These are phyloP conservation scores for Diaperis boleti DNA, from an alignment of 2,888 invertebrate species.

Conservation along the genomic window DNA sequence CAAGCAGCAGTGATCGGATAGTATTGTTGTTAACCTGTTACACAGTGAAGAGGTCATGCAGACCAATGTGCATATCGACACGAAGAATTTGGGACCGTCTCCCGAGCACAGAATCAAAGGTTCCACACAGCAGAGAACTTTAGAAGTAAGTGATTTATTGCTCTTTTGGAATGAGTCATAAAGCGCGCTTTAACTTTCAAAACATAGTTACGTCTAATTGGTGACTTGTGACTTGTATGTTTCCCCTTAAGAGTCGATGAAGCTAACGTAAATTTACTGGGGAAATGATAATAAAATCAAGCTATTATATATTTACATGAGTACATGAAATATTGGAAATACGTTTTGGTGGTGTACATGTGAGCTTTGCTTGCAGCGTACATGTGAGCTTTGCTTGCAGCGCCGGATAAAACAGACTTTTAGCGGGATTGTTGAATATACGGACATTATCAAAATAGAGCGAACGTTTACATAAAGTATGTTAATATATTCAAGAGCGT, in stretches of 20 bases:
- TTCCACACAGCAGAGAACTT: slow-evolving; percentile 65
- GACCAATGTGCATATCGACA: slow-evolving; percentile 82
- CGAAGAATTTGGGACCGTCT: slow-evolving; percentile 74
- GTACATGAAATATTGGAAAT: background rate
- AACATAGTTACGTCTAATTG: too few species aligned
- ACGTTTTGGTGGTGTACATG: too few species aligned
- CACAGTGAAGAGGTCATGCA: slow-evolving; percentile 69
- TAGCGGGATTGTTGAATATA: slow-evolving; percentile 1
- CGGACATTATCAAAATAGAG: slow-evolving; percentile 16
- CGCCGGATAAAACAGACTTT: background rate
- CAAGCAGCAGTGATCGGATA: slow-evolving; percentile 41
- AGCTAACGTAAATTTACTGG: background rate
- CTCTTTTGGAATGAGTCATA: background rate
- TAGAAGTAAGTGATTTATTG: slow-evolving; percentile 71
- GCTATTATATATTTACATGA: slow-evolving; percentile 14
- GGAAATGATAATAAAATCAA: slow-evolving; percentile 5
- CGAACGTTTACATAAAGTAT: slow-evolving; percentile 32
- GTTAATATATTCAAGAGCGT: slow-evolving; percentile 37
- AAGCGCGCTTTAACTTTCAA: slow-evolving; percentile 16
- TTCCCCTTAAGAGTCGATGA: slow-evolving; percentile 12
- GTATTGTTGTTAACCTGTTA: slow-evolving; percentile 53
- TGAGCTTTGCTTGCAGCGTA: too few species aligned
- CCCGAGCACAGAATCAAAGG: slow-evolving; percentile 74
- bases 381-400: background rate
- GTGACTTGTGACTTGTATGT: slow-evolving; percentile 1